Conservation (phyloP, 2,113 vertebrate species). For the Gallinago undulata region DNA sequence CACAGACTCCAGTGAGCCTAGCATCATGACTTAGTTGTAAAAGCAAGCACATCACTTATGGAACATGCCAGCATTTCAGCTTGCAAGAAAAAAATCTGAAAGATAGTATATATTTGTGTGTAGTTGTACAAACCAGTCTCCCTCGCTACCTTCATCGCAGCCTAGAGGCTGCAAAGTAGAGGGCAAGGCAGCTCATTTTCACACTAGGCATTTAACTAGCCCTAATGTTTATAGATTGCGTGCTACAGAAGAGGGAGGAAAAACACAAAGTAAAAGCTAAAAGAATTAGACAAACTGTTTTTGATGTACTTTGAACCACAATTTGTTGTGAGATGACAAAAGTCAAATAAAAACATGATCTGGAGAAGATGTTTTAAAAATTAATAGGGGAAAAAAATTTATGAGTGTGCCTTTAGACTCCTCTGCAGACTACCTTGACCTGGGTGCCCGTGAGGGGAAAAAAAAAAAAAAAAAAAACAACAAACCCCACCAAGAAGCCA, state of each 20-base stretch:
- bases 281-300: not conserved
- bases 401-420: accelerated
- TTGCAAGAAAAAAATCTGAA: not conserved
- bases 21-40: accelerated
- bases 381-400: accelerated
- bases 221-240: accelerated
- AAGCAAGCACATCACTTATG: not conserved
- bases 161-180: not conserved
- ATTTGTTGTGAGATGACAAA: not conserved
- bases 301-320: too few species aligned
- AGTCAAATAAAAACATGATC: not conserved
- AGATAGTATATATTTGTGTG: accelerated
- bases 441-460: accelerated
- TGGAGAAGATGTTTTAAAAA: not conserved
- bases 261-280: not conserved
- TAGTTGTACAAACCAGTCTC: not conserved
- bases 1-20: accelerated
- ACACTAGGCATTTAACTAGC: too few species aligned
- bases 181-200: not conserved
- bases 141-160: not conserved
- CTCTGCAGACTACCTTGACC: too few species aligned
- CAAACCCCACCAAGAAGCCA: too few species aligned
- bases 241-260: accelerated
- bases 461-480: too few species aligned
- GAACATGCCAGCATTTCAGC: accelerated